Percentiles rank a stretch among this genome's conserved stretches.
Evolutionary conservation across 2,797 vertebrate genomes (phyloP).

Genomic region (Spatula clypeata): DNA sequence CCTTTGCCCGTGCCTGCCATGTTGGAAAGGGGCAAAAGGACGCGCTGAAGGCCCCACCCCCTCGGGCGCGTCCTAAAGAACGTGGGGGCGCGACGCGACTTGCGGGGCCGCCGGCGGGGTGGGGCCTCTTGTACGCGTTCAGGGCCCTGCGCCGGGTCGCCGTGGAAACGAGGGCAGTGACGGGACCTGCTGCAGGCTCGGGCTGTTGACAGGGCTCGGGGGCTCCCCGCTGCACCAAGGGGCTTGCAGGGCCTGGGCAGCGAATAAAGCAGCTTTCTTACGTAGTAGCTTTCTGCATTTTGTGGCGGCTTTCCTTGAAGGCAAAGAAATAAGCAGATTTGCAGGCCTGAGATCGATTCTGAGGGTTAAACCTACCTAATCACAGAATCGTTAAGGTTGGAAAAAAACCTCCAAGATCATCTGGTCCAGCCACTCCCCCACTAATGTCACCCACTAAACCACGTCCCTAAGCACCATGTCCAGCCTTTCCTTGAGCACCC

Average conservation of each 20-base stretch:
- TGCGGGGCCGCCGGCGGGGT: too few species aligned
- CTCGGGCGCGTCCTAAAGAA: too few species aligned
- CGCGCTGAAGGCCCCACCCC: neutral
- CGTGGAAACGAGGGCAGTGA: neutral
- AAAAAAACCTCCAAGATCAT: too few species aligned
- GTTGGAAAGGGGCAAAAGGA: neutral
- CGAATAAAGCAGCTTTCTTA: rapidly evolving
- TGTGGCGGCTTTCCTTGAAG: neutral
- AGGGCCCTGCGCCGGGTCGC: rapidly evolving
- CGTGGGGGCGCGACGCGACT: too few species aligned
- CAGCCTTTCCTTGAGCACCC: too few species aligned
- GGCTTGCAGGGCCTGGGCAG: neutral
- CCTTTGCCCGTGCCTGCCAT: neutral
- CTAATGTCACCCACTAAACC: too few species aligned
- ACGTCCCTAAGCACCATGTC: too few species aligned
- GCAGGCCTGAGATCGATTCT: neutral
- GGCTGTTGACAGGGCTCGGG: rapidly evolving
- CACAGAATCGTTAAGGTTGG: too few species aligned
- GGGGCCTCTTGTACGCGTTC: too few species aligned
- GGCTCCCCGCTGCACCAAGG: rapidly evolving
- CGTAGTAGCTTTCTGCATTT: rapidly evolving
- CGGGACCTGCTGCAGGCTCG: rapidly evolving
- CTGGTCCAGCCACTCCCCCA: too few species aligned
- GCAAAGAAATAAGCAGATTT: neutral
- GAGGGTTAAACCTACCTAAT: neutral